Evolutionary conservation across 1,140 invertebrate genomes (phyloP).

Genomic region (Listronotus bonariensis): DNA sequence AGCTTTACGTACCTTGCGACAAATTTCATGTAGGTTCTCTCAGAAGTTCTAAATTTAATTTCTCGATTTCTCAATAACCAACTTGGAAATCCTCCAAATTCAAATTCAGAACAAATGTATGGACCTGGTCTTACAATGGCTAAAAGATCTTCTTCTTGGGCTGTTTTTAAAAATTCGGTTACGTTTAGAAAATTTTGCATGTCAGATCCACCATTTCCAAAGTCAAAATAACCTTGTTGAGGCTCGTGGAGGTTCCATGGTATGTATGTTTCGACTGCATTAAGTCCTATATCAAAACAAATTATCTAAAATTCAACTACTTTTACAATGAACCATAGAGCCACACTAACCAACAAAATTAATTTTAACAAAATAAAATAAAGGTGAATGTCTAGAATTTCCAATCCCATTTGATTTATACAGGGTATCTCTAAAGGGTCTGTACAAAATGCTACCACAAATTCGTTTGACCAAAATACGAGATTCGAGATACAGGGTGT

Average conservation of each 20-base stretch:
- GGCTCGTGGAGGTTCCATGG: slow-evolving; percentile 93
- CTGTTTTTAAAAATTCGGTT: slow-evolving; percentile 72
- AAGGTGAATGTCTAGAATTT: too few relatives aligned
- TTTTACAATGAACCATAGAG: too few relatives aligned
- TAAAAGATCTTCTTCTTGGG: slow-evolving; percentile 77
- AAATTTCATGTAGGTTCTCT: slow-evolving; percentile 56
- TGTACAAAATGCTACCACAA: too few relatives aligned
- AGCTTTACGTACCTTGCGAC: slow-evolving; percentile 57
- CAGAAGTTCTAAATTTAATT: slow-evolving; percentile 58
- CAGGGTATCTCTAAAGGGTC: too few relatives aligned
- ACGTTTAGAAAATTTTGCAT: slow-evolving; percentile 62
- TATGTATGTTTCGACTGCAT: slow-evolving; percentile 91
- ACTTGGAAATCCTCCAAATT: slow-evolving; percentile 56
- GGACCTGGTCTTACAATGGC: slow-evolving; percentile 89
- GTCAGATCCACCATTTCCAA: slow-evolving; percentile 73
- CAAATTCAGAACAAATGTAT: slow-evolving; percentile 88
- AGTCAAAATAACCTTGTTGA: slow-evolving; percentile 61
- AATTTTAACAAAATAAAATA: too few relatives aligned
- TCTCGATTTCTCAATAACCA: slow-evolving; percentile 33
- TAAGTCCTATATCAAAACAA: too few relatives aligned
- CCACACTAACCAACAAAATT: too few relatives aligned
- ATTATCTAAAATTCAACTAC: too few relatives aligned
- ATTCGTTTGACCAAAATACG: too few relatives aligned
- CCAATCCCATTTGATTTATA: too few relatives aligned
- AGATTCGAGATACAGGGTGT: too few relatives aligned